Base-by-base conservation (phyloP, 2,888 invertebrate species). In the Syrista parreyssii region DNA sequence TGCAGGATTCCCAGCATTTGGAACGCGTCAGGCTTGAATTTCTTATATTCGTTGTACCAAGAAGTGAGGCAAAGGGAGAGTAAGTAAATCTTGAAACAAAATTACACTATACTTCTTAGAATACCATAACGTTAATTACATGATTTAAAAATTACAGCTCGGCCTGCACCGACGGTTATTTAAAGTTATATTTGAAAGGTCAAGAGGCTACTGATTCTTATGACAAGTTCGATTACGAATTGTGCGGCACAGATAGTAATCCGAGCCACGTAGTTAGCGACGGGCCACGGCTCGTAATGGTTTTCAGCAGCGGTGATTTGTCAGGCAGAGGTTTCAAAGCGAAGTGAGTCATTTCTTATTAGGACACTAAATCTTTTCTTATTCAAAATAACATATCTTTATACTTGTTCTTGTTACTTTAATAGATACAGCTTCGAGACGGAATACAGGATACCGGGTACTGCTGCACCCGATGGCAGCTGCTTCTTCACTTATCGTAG, bases 1-100 rank as follows among this genome's bases (percentile, higher is more conserved):
- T 99, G 95, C 98, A 99, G 93, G 99, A 99, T 93, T 95, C 96
- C 82, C 98, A 98, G 92, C 96, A 98, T 92, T 94, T 99, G 91
- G 99, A 99, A 92, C 95, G 98, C 89, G 98, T 98, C 82, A 95
- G 96, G 84, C 93, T 99, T 86, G 96, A 96, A 89, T 98, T 99
- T 92, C 94, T 95, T 83, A 95, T 95, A 91, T 98, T 98, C 93
- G 96, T 97, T 91, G 97, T 99, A 93, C 97, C 98, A 76, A 96
- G 96, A 92, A 95, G 95, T 85, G 94, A 95, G 83, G 95, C 95
- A 87, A 92, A 92, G 80, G 95, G 96, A 92, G 97, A 97, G 97
- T 97, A 92, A 95, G 96, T 94, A 81, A 76, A 35, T 40, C 34
- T 71, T 6, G 11, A 33, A 30, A 31, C 32, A 32, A 6, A 75